phyloP scores from a whole-genome alignment of 2,797 vertebrate genomes.

The Malacoctenus gilli region DNA sequence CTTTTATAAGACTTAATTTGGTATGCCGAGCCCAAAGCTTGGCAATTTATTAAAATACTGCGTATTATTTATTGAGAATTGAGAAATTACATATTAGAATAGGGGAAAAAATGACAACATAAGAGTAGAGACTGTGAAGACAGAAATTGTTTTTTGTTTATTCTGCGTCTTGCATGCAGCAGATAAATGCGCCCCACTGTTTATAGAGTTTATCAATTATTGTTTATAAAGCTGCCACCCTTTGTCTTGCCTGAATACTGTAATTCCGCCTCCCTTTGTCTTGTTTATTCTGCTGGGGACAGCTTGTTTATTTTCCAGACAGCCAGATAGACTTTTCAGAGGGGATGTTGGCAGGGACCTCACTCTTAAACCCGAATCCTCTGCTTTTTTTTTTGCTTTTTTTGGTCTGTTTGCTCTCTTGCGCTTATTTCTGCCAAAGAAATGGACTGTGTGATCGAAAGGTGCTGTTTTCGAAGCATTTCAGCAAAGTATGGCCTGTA shows the following conservation, averaged over 20 bases:
- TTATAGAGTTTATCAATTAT: constrained; percentile 57
- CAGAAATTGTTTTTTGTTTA: too few species aligned
- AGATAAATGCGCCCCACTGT: constrained; percentile 31
- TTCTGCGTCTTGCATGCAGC: too few species aligned
- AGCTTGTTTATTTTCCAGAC: constrained; percentile 57
- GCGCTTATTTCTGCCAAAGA: constrained; percentile 36
- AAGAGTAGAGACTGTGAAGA: too few species aligned
- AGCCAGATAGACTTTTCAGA: constrained; percentile 33
- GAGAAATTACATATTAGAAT: background rate
- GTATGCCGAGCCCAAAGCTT: constrained; percentile 12
- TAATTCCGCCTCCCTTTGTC: constrained; percentile 30
- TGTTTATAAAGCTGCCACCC: constrained; percentile 53
- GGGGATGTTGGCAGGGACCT: constrained; percentile 53
- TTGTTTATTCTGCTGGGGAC: constrained; percentile 42
- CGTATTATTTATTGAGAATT: constrained; percentile 12
- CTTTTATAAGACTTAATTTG: constrained; percentile 17
- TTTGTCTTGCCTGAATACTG: constrained; percentile 50
- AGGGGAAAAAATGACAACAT: background rate
- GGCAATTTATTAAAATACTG: constrained; percentile 35
- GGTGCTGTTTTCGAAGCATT: constrained; percentile 25
- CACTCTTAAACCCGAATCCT: constrained; percentile 38
- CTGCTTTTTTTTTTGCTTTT: constrained; percentile 13
- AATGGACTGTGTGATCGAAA: constrained; percentile 40
- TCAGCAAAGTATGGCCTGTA: background rate
- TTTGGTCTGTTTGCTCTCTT: constrained; percentile 6